Evolutionary conservation across 2,888 invertebrate genomes (phyloP), one percentile per base, ranked within the genome.

Genomic region (Eueremaeus valkanovi): DNA sequence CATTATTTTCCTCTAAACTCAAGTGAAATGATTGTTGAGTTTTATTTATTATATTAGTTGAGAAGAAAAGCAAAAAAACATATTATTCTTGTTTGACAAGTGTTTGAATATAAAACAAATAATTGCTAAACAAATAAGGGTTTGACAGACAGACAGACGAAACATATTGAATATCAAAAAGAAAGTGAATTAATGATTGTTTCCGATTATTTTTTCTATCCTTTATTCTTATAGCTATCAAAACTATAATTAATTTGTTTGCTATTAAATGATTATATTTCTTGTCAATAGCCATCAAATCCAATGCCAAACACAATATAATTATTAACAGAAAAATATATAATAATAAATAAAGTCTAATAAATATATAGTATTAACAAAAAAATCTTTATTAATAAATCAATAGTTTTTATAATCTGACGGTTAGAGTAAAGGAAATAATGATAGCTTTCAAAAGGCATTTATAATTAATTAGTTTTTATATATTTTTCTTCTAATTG

Each of bases 361-460:
- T 51, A 21, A 51, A 51, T 51, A n/a, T 11, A 36, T 36, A 51
- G 6, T 45, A 45, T 2, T 45, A 5, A n/a, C 16, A 51, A 6
- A 51, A 51, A 51, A 21, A 21, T 1, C 6, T 51, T 51, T 8
- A 51, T 51, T 21, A 51, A 51, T 51, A 16, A 51, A 51, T 51
- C 51, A 51, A 51, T 51, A 21, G 21, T n/a, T 51, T 51, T 8
- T 16, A 51, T n/a, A 21, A 51, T 16, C 18, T 21, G 21, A 51
- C 2, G 21, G n/a, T 6, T 2, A 51, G 21, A 51, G 18, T 21
- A 51, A n/a, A n/a, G 51, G n/a, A 5, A 21, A 6, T 51, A 51
- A 51, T 51, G 51, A 51, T 51, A 51, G 51, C 51, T 51, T 51
- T 51, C 51, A 21, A 51, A 51, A 5, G 45, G 18, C 51, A 51